A percentile compares a stretch with the other conserved stretches of the same genome.
Evolutionary conservation across 2,113 vertebrate species (phyloP).

Genomic region (Nesogale talazaci): DNA sequence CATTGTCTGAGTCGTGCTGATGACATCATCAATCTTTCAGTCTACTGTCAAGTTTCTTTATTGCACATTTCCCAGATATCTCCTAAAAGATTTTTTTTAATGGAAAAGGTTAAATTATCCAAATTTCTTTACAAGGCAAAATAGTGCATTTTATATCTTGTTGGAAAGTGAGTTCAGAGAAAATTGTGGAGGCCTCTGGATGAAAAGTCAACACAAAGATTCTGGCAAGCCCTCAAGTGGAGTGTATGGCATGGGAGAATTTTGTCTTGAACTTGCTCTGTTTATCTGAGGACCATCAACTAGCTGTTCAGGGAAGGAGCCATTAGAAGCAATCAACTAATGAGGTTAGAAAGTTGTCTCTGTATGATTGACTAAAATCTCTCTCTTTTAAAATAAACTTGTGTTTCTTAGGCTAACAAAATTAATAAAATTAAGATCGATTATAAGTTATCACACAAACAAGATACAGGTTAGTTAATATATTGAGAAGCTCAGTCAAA

Average conservation of each 20-base stretch:
- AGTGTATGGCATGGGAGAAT: not conserved
- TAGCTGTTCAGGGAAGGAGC: not conserved
- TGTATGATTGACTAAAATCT: not conserved
- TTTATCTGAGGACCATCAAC: constrained; percentile 9
- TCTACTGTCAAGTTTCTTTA: constrained; percentile 57
- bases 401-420: not conserved
- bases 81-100: constrained; percentile 20
- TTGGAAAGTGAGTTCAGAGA: constrained; percentile 80
- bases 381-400: constrained; percentile 28
- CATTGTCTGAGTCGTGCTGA: constrained; percentile 60
- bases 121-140: constrained; percentile 78
- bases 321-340: not conserved
- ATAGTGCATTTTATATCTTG: constrained; percentile 74
- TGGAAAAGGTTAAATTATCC: constrained; percentile 69
- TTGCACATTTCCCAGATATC: constrained; percentile 70
- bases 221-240: constrained; percentile 35
- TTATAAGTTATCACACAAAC: not conserved
- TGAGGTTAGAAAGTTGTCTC: not conserved
- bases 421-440: not conserved
- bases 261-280: not conserved
- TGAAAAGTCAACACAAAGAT: constrained; percentile 76
- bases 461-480: constrained; percentile 35
- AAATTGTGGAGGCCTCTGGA: constrained; percentile 76
- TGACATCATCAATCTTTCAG: constrained; percentile 65
- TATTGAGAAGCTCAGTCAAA: constrained; percentile 18